These are phyloP conservation scores for Pteria penguin DNA, from an alignment of 2,888 invertebrate genomes.

Conservation along the genomic window DNA sequence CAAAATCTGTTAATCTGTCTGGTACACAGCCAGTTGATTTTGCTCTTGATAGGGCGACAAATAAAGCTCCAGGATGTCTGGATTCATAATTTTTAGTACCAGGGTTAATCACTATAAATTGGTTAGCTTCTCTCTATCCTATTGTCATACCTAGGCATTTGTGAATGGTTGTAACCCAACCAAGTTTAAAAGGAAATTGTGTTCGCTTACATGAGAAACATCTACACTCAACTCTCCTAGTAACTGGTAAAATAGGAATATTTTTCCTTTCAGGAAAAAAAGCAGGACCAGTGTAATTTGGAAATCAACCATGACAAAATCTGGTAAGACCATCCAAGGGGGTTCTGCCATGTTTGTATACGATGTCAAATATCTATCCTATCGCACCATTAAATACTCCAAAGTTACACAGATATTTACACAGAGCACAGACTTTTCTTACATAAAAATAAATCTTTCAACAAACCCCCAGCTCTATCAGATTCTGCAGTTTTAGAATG, in stretches of 20 bases:
- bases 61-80: constrained; percentile 50
- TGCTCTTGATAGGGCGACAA: constrained; percentile 54
- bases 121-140: constrained; percentile 44
- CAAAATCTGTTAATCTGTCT: constrained; percentile 44
- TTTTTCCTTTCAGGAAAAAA: background rate
- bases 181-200: constrained; percentile 51
- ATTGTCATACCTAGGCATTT: constrained; percentile 60
- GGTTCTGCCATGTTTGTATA: constrained; percentile 4
- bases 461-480: constrained; percentile 29
- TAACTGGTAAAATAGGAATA: constrained; percentile 29
- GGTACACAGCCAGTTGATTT: constrained; percentile 45
- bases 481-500: constrained; percentile 25
- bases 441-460: constrained; percentile 19
- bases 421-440: constrained; percentile 26
- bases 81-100: constrained; percentile 48
- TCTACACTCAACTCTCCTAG: constrained; percentile 25
- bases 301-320: constrained; percentile 47
- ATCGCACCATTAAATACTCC: constrained; percentile 40
- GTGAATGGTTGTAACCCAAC: constrained; percentile 56
- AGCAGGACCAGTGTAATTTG: constrained; percentile 24
- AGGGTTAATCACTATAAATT: constrained; percentile 55
- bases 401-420: constrained; percentile 30
- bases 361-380: constrained; percentile 16
- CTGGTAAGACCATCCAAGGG: constrained; percentile 27
- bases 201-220: constrained; percentile 19